Percentiles rank a stretch among this genome's conserved stretches.
Conservation (phyloP, 2,888 invertebrate genomes). For the Aleiodes alternator region DNA sequence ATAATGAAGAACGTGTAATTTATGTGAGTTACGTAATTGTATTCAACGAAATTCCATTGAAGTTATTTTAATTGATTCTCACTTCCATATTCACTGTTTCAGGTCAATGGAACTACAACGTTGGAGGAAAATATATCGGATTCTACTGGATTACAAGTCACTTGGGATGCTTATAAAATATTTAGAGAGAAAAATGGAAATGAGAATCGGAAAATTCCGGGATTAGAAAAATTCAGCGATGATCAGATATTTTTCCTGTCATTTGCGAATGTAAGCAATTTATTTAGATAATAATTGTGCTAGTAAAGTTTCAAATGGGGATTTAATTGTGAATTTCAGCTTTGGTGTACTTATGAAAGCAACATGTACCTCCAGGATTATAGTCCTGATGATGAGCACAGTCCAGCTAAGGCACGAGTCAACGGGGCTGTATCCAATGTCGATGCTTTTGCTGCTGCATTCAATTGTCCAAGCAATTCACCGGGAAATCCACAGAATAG, state of each 20-base stretch:
- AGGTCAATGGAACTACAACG: slow-evolving; percentile 4
- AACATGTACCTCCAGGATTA: not conserved
- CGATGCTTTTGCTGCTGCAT: slow-evolving; percentile 22
- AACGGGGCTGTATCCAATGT: slow-evolving; percentile 33
- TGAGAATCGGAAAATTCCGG: slow-evolving; percentile 20
- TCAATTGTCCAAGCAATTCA: slow-evolving; percentile 21
- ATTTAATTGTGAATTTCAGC: slow-evolving; percentile 6
- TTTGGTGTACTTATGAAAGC: slow-evolving; percentile 17
- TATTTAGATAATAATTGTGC: not conserved
- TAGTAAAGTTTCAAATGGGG: too few species aligned
- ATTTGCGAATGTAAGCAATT: slow-evolving; percentile 9
- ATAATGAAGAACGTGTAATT: not conserved
- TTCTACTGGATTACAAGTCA: slow-evolving; percentile 25
- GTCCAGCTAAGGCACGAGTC: slow-evolving; percentile 21
- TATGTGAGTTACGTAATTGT: not conserved
- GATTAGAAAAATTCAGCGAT: slow-evolving; percentile 32
- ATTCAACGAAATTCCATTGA: not conserved
- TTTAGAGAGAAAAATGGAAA: slow-evolving; percentile 17
- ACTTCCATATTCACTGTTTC: not conserved
- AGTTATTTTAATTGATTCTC: too few species aligned
- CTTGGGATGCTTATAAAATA: slow-evolving; percentile 35
- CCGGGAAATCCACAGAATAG: slow-evolving; percentile 17
- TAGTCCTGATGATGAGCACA: slow-evolving; percentile 12
- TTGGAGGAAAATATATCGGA: slow-evolving; percentile 36
- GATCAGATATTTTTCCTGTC: slow-evolving; percentile 37